Base-by-base conservation (phyloP, 2,797 vertebrate species). In the Lagodon rhomboides region DNA sequence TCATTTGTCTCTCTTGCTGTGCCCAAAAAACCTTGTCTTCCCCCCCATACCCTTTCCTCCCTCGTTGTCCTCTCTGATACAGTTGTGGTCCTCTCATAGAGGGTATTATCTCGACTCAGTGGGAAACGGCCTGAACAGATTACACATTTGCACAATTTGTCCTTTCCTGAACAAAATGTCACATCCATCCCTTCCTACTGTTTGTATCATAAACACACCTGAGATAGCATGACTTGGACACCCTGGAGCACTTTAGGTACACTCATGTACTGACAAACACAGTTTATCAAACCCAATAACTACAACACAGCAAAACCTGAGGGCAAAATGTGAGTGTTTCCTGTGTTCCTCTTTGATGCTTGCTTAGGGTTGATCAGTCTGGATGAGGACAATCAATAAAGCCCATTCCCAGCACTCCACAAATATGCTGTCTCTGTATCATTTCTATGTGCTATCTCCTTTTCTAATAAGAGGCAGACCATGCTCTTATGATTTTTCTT, bases 351-450 rank as follows among this genome's bases (percentile, higher is more conserved):
- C 79, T 51, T 58, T 51, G 68, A 79, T 38, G 27, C 62, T 54
- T 27, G 23, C 34, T 82, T 63, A 43, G 43, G 30, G 71, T 41
- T 82, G 60, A 85, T 85, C 58, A 79, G 23, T 65, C 68, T 68
- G 27, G 64, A 71, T 49, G 30, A 75, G 30, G 67, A 56, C 30
- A 23, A 81, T 73, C 75, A 69, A 80, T 85, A 87, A 71, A 86
- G 34, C 41, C 55, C 69, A 68, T 67, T 78, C 20, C 34, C 41
- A 59, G 22, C n/a, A 34, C 43, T 38, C 61, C 34, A 34, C 25
- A 23, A 27, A 13, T 3, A 5, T 34, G 13, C 63, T 70, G 66
- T 67, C 9, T 46, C 18, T 63, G 50, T 23, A 70, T 47, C 18
- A 58, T 38, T 60, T n/a, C 53, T 53, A 15, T 17, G 46, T 30